phyloP scores from a whole-genome alignment of 37 sponge, comb jelly and placozoan species.

The Tethya wilhelma region DNA sequence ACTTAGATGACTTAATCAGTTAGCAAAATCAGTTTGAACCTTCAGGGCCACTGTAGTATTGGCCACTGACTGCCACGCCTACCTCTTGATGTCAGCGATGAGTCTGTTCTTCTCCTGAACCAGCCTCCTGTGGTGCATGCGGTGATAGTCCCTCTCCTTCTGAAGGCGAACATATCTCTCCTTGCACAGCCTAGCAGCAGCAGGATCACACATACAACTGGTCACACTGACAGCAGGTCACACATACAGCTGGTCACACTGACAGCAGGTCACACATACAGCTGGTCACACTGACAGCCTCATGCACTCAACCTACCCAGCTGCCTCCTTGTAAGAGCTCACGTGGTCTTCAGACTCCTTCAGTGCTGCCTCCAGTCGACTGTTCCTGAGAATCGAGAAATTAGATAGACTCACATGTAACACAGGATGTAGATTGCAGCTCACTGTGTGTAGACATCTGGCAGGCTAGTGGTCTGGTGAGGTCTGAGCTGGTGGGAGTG shows the following conservation, averaged over 20 bases:
- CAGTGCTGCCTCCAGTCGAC: constrained; percentile 64
- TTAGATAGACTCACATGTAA: too few relatives aligned
- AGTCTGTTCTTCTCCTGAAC: constrained; percentile 92
- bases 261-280: too few relatives aligned
- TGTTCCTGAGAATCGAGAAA: constrained; percentile 47
- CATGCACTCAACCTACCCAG: constrained; percentile 46
- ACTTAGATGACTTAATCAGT: too few relatives aligned
- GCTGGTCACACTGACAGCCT: too few relatives aligned
- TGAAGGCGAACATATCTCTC: constrained; percentile 75
- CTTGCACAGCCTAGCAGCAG: constrained; percentile 71
- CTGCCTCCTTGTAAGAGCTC: constrained; percentile 53
- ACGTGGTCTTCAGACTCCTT: constrained; percentile 59
- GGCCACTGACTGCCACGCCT: not conserved
- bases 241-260: too few relatives aligned
- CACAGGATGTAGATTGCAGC: too few relatives aligned
- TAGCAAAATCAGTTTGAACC: too few relatives aligned
- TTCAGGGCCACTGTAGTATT: too few relatives aligned
- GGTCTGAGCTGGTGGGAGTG: constrained; percentile 26
- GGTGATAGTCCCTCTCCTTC: constrained; percentile 96
- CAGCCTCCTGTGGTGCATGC: constrained; percentile 94
- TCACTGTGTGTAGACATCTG: constrained; percentile 82
- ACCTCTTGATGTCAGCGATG: constrained; percentile 75
- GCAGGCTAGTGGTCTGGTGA: constrained; percentile 34
- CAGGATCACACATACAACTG: not conserved
- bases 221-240: too few relatives aligned